Evolutionary conservation across 2,888 invertebrate genomes (phyloP).

Genomic region (Tridacna gigas): DNA sequence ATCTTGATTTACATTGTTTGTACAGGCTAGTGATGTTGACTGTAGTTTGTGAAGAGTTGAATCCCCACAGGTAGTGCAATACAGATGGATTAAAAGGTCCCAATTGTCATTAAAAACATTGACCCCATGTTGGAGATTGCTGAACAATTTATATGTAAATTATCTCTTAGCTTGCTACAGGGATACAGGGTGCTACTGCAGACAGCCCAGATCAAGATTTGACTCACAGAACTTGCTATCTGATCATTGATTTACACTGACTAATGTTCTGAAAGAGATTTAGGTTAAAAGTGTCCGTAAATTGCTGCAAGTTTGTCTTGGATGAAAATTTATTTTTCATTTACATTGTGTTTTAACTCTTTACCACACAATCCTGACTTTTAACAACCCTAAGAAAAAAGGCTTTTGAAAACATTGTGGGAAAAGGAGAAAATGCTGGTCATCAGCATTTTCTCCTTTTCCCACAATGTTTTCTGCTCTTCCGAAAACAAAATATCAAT

Average conservation of each 20-base stretch:
- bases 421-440: neutral
- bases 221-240: no score
- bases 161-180: neutral
- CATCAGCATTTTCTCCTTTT: neutral
- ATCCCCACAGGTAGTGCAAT: neutral
- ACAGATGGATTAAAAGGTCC: constrained; percentile 6
- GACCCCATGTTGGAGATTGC: constrained; percentile 1
- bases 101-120: constrained; percentile 4
- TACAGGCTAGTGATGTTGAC: neutral
- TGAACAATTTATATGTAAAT: constrained; percentile 14
- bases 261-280: no score
- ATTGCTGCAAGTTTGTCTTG: no score
- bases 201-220: no score
- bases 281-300: no score
- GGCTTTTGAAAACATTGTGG: neutral
- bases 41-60: neutral
- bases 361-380: neutral
- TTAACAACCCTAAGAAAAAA: neutral
- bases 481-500: no score
- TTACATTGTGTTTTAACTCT: neutral
- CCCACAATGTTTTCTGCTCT: constrained; percentile 6
- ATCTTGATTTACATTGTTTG: no score
- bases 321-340: no score
- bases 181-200: no score
- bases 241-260: no score